phyloP scores from a whole-genome alignment of 2,113 vertebrate species.

The Craseonycteris thonglongyai region DNA sequence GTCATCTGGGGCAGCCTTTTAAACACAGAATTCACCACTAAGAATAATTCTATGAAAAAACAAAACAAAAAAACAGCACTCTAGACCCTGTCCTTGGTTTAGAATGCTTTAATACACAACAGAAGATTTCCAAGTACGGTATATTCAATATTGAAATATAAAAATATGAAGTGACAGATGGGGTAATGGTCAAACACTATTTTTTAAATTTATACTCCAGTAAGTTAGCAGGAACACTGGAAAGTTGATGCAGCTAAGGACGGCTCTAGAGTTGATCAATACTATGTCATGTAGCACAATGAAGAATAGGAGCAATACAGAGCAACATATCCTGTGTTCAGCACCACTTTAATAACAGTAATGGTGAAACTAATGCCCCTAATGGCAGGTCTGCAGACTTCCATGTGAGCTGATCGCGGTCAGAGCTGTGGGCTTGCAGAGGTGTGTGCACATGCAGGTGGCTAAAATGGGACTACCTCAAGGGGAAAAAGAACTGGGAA shows the following conservation, averaged over 20 bases:
- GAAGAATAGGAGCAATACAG: not conserved
- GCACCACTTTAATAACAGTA: not conserved
- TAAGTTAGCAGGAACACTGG: not conserved
- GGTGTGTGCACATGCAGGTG: rapidly evolving
- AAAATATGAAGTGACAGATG: not conserved
- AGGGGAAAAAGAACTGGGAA: not conserved
- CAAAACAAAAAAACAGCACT: not conserved
- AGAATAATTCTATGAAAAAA: not conserved
- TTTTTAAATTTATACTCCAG: conserved; percentile 2
- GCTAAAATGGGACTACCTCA: not conserved
- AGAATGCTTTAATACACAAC: not conserved
- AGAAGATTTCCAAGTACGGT: not conserved
- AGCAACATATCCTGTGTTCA: not conserved
- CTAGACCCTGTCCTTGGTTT: not conserved
- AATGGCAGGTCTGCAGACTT: not conserved
- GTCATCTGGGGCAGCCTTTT: not conserved
- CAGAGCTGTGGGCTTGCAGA: not conserved
- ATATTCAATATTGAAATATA: not conserved
- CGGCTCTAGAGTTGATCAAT: not conserved
- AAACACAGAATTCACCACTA: conserved; percentile 12
- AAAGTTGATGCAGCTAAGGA: not conserved
- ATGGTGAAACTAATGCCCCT: not conserved
- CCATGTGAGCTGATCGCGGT: not conserved
- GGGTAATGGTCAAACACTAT: not conserved
- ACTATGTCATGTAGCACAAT: not conserved